Evolutionary conservation across 1,140 invertebrate species (phyloP).

Genomic region (Drosophila melanica): DNA sequence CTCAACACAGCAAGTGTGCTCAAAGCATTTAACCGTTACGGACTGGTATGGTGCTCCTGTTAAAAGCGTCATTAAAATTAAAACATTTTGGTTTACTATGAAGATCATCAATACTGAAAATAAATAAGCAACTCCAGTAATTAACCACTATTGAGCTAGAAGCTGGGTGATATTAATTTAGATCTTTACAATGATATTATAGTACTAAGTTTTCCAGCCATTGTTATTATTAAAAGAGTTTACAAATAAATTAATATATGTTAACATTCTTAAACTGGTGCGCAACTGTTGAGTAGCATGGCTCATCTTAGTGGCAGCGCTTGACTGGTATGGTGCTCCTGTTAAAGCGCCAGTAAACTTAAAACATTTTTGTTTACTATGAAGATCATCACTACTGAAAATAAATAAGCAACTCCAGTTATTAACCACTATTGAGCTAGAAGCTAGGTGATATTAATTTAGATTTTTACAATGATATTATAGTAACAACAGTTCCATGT

Average conservation of each 20-base stretch:
- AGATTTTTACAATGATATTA: neutral
- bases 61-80: slow-evolving; percentile 1
- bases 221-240: too few species aligned
- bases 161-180: neutral
- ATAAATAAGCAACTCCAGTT: too few species aligned
- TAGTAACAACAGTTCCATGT: neutral
- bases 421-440: neutral
- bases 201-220: neutral
- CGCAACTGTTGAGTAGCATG: slow-evolving; percentile 8
- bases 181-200: neutral
- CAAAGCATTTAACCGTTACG: slow-evolving; percentile 17
- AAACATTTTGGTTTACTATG: neutral
- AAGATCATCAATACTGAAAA: neutral
- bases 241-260: too few species aligned
- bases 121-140: neutral
- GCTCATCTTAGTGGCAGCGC: neutral
- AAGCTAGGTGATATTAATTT: neutral
- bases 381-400: too few species aligned
- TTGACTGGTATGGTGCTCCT: too few species aligned
- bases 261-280: neutral
- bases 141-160: neutral
- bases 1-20: slow-evolving; percentile 32
- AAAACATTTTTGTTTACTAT: too few species aligned
- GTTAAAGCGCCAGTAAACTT: too few species aligned
- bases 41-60: slow-evolving; percentile 1